A percentile compares a stretch with the other conserved stretches of the same genome.
Conservation (phyloP, 2,113 vertebrate genomes). For the Pholis gunnellus region DNA sequence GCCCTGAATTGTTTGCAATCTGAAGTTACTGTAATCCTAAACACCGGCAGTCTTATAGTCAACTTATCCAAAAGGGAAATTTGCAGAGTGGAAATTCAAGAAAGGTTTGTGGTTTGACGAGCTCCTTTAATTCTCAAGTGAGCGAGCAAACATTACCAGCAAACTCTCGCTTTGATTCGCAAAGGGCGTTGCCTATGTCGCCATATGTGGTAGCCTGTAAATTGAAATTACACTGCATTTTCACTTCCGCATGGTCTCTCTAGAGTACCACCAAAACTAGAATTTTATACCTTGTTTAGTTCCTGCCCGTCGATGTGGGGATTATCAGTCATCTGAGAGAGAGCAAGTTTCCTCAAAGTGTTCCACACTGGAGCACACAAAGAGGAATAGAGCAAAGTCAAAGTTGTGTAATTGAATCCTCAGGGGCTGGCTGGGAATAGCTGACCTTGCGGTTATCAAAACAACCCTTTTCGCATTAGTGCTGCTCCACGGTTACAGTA, state of each 20-base stretch:
- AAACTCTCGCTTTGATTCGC: conserved; percentile 25
- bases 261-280: conserved; percentile 35
- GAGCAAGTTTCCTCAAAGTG: conserved; percentile 63
- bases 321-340: conserved; percentile 49
- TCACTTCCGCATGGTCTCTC: conserved; percentile 38
- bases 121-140: conserved; percentile 10
- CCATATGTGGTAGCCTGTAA: background rate
- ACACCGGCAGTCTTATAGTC: background rate
- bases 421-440: conserved; percentile 77
- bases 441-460: conserved; percentile 82
- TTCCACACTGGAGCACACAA: conserved; percentile 50
- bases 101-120: conserved; percentile 3
- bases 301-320: conserved; percentile 35
- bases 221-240: conserved; percentile 28
- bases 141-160: conserved; percentile 20
- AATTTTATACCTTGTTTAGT: conserved; percentile 59
- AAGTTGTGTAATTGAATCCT: conserved; percentile 82
- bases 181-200: background rate
- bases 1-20: background rate
- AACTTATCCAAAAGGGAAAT: background rate
- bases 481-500: conserved; percentile 56
- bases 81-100: conserved; percentile 19
- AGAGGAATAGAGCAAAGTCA: conserved; percentile 74
- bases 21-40: conserved; percentile 9
- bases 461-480: conserved; percentile 71